Percentiles rank a stretch among this genome's conserved stretches.
Evolutionary conservation across 2,113 vertebrate species (phyloP).

Genomic region (Megaceryle torquata): DNA sequence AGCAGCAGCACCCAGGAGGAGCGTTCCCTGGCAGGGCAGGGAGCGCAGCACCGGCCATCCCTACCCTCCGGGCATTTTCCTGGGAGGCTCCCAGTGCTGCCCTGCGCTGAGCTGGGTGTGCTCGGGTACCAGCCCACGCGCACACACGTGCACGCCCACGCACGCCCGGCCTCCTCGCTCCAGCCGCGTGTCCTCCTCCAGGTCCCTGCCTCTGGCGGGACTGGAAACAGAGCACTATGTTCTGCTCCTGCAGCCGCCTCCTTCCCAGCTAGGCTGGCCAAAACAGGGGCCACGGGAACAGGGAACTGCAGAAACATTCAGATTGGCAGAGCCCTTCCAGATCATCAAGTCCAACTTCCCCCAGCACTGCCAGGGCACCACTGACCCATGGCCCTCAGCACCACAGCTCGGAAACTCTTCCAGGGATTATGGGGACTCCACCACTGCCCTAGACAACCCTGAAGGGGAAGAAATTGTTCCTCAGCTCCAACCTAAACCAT

Average conservation of each 20-base stretch:
- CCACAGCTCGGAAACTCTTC: background rate
- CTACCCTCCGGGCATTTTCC: background rate
- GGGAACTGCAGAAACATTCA: background rate
- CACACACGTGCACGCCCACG: background rate
- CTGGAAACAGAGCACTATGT: rapidly evolving
- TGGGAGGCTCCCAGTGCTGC: background rate
- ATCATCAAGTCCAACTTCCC: background rate
- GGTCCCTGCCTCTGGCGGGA: background rate
- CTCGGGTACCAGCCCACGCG: background rate
- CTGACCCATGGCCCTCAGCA: background rate
- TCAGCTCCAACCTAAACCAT: background rate
- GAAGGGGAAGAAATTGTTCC: background rate
- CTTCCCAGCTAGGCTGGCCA: background rate
- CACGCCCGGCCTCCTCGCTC: background rate
- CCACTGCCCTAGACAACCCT: background rate
- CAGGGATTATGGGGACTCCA: background rate
- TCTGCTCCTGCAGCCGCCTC: background rate
- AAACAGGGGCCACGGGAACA: background rate
- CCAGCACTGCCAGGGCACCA: background rate
- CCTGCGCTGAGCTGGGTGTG: background rate
- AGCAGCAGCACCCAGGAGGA: background rate
- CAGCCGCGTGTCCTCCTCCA: background rate
- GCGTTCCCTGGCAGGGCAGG: background rate
- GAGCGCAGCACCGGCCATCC: background rate
- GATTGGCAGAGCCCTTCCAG: background rate